phyloP scores from a whole-genome alignment of 2,113 vertebrate genomes.

The Pelvicachromis taeniatus region DNA sequence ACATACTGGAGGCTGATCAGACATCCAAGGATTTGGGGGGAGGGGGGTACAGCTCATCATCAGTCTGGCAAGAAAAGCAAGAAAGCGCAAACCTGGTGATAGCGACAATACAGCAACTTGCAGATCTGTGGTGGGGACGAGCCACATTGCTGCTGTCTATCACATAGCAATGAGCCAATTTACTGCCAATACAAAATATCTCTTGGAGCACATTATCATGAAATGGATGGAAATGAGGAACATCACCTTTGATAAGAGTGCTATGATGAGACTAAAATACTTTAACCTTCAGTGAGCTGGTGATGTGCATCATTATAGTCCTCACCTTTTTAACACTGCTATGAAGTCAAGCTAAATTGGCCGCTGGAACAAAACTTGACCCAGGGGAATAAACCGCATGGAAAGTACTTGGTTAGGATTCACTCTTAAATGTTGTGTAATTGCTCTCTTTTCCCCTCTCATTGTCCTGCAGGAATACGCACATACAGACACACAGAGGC shows the following conservation, averaged over 20 bases:
- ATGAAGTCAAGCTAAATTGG: neutral
- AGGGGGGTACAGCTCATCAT: neutral
- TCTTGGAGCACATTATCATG: neutral
- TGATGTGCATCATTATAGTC: neutral
- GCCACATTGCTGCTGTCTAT: neutral
- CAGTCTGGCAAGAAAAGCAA: neutral
- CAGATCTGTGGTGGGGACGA: neutral
- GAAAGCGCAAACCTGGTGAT: neutral
- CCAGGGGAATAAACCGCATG: neutral
- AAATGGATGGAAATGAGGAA: neutral
- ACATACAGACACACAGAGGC: neutral
- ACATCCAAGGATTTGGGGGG: neutral
- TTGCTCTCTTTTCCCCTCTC: neutral
- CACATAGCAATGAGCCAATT: neutral
- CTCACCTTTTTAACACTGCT: neutral
- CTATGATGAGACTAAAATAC: neutral
- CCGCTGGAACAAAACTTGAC: neutral
- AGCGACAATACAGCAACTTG: neutral
- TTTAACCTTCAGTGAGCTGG: neutral
- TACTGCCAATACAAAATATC: neutral
- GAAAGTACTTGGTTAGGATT: slow-evolving; percentile 4
- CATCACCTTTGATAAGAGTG: neutral
- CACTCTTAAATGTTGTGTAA: slow-evolving; percentile 16
- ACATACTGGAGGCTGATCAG: neutral
- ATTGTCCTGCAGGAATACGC: slow-evolving; percentile 11